Base-by-base conservation (phyloP, 2,797 vertebrate genomes). In the Euthynnus affinis region DNA sequence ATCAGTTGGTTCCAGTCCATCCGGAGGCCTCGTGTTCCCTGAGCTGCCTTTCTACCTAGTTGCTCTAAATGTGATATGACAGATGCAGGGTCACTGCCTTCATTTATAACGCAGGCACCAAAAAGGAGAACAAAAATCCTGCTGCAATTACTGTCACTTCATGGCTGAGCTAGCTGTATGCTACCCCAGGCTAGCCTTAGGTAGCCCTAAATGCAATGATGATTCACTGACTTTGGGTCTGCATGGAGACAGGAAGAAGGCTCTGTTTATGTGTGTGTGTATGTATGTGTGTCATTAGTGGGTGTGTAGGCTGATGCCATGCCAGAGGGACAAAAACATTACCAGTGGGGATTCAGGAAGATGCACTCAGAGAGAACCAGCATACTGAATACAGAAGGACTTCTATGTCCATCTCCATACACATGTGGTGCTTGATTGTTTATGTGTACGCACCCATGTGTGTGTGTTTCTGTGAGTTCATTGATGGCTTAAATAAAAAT, bases 31-130 rank as follows among this genome's bases (percentile, higher is more conserved):
- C 27, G 5, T 34, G 58, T 64, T 87, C 74, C 69, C 46, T n/a
- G 25, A 58, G 67, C 68, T 63, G 52, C 58, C 37, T 71, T 62
- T 76, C 55, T 63, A 68, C 67, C 59, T 66, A 46, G 58, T 53
- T 78, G 49, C 62, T 82, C 55, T 67, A 85, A 88, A 91, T 91
- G 70, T 57, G 73, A 88, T 51, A 61, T 86, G 90, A 88, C 83
- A 84, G 81, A 83, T 82, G 46, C 58, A 64, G 81, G 84, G 85
- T 88, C 89, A 88, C 62, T 82, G 76, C 40, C 51, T 84, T 75
- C 51, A 65, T 88, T 89, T 84, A 84, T 61, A 78, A 91, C 78
- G 75, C 53, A 80, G 76, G 61, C 78, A 78, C 44, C 32, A 40
- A 80, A 86, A 80, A 73, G 17, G 15, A 58, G 56, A 77, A 17